These are phyloP conservation scores for Nephrotoma flavescens DNA, from an alignment of 2,888 invertebrate species.

Conservation along the genomic window DNA sequence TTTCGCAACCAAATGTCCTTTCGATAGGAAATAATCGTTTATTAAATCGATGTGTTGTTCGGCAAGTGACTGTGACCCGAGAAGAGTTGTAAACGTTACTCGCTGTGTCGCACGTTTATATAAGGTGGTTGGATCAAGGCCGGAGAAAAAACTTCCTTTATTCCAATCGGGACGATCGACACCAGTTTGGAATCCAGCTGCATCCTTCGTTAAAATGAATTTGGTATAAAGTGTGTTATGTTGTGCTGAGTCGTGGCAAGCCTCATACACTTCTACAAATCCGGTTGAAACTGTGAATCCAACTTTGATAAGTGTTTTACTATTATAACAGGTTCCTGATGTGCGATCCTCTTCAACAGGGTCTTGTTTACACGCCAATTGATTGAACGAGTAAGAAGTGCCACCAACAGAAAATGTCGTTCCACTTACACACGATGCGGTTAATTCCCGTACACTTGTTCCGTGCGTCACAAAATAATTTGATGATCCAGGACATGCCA, in stretches of 20 bases:
- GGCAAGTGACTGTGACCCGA: conserved; percentile 19
- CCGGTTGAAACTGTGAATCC: conserved; percentile 17
- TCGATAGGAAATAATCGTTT: conserved; percentile 22
- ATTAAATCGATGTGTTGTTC: conserved; percentile 15
- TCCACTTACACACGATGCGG: conserved; percentile 14
- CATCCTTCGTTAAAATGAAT: conserved; percentile 15
- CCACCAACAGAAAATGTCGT: conserved; percentile 15
- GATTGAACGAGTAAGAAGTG: conserved; percentile 13
- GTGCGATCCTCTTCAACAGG: conserved; percentile 13
- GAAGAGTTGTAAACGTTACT: conserved; percentile 14
- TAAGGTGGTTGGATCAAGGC: conserved; percentile 6
- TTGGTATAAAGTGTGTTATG: conserved; percentile 19
- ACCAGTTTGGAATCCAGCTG: conserved; percentile 15
- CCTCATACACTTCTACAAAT: conserved; percentile 19
- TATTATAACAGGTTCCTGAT: conserved; percentile 12
- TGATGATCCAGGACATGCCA: conserved; percentile 21
- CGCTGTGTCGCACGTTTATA: conserved; percentile 18
- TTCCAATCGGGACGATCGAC: conserved; percentile 18
- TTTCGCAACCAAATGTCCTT: conserved; percentile 37
- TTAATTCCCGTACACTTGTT: conserved; percentile 7
- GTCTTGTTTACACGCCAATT: conserved; percentile 15
- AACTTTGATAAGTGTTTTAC: conserved; percentile 16
- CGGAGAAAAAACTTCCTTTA: conserved; percentile 15
- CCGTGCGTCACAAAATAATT: conserved; percentile 14
- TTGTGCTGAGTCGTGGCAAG: conserved; percentile 19